These are phyloP conservation scores for Hylaeus volcanicus DNA, from an alignment of 1,140 invertebrate species.

Conservation along the genomic window DNA sequence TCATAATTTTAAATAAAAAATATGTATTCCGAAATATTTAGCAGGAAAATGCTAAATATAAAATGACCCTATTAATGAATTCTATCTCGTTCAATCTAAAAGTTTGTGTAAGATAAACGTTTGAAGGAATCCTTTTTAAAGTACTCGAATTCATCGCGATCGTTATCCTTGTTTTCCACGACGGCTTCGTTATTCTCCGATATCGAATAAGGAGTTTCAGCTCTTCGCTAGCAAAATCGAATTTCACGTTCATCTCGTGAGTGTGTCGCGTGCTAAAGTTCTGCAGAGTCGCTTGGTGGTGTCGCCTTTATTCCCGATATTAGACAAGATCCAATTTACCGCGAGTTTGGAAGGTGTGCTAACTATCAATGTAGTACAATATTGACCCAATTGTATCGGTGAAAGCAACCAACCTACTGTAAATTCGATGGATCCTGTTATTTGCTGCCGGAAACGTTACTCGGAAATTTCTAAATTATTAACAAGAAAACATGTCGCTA, in stretches of 20 bases:
- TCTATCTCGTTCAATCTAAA: too few species aligned
- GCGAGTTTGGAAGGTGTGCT: conserved; percentile 18
- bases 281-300: neutral
- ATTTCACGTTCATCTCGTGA: neutral
- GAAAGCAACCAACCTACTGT: neutral
- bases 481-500: conserved; percentile 6
- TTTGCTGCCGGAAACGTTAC: conserved; percentile 22
- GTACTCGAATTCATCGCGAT: neutral
- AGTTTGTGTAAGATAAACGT: too few species aligned
- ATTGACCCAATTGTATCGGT: conserved; percentile 31
- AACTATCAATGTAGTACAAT: conserved; percentile 33
- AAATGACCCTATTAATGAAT: too few species aligned
- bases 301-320: conserved; percentile 27
- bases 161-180: too few species aligned
- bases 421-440: conserved; percentile 15
- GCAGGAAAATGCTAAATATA: too few species aligned
- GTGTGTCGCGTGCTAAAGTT: neutral
- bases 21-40: too few species aligned
- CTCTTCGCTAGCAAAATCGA: neutral
- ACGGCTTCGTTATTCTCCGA: too few species aligned
- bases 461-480: conserved; percentile 17
- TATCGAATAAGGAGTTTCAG: too few species aligned
- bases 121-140: neutral
- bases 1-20: too few species aligned
- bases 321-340: conserved; percentile 34